Conservation (phyloP, 1,140 invertebrate genomes). For the Ostrea denselamellosa region DNA sequence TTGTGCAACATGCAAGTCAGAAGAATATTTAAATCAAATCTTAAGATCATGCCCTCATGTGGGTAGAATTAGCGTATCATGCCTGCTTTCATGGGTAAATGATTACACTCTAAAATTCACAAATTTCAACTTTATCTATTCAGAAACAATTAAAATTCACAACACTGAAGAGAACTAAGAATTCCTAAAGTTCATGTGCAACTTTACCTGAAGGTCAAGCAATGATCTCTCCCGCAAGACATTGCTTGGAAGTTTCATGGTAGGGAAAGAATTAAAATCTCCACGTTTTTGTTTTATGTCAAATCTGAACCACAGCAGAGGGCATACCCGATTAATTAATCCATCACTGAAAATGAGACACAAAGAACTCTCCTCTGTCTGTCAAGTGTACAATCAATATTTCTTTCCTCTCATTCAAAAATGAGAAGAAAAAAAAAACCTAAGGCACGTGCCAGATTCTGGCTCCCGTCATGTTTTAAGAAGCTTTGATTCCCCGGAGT, state of each 20-base stretch:
- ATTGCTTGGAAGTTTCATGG: constrained; percentile 25
- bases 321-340: neutral
- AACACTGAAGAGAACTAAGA: no score
- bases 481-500: neutral
- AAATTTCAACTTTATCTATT: no score
- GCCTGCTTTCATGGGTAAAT: no score
- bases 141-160: no score
- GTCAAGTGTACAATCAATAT: neutral
- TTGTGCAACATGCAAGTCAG: no score
- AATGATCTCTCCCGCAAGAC: neutral
- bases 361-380: neutral
- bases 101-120: no score
- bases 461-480: neutral
- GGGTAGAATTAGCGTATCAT: no score
- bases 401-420: neutral
- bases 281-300: neutral
- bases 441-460: constrained; percentile 17
- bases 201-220: neutral
- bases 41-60: no score
- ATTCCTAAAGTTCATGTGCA: no score
- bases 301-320: neutral
- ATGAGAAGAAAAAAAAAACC: neutral
- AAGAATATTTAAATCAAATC: no score
- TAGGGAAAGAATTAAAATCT: neutral
- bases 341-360: neutral